Conservation (phyloP, 1,140 invertebrate species). For the Drosophila lacertosa region DNA sequence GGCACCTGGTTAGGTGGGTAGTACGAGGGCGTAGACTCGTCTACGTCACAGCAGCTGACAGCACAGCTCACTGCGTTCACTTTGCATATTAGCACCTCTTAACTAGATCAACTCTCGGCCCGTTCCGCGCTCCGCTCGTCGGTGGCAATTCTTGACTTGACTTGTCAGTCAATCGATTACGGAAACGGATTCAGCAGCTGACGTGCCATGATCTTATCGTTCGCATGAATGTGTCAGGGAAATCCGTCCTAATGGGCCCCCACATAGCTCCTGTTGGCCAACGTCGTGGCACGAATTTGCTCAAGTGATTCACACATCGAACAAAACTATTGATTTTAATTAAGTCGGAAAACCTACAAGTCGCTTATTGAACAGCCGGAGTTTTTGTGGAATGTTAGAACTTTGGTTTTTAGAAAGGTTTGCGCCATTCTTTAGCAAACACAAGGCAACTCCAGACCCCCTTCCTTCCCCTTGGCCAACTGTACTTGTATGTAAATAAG, state of each 20-base stretch:
- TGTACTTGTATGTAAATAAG: slow-evolving; percentile 63
- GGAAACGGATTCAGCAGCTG: slow-evolving; percentile 70
- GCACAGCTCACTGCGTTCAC: slow-evolving; percentile 27
- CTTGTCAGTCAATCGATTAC: slow-evolving; percentile 34
- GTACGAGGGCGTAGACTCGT: slow-evolving; percentile 41
- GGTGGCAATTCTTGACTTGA: not conserved
- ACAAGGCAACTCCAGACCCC: not conserved
- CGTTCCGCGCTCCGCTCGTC: not conserved
- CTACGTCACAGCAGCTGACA: slow-evolving; percentile 53
- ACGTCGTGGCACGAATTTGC: slow-evolving; percentile 49
- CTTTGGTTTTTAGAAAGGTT: not conserved
- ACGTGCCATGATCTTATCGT: slow-evolving; percentile 63
- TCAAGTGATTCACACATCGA: slow-evolving; percentile 17
- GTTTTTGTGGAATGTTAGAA: slow-evolving; percentile 13
- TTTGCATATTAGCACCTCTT: slow-evolving; percentile 73
- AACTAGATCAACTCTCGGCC: slow-evolving; percentile 49
- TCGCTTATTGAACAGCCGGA: slow-evolving; percentile 7
- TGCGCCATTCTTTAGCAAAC: not conserved
- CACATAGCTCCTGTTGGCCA: slow-evolving; percentile 59
- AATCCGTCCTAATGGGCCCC: slow-evolving; percentile 49
- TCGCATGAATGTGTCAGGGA: slow-evolving; percentile 72
- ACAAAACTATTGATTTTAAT: slow-evolving; percentile 16
- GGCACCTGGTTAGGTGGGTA: not conserved
- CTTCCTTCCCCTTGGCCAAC: not conserved
- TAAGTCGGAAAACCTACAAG: slow-evolving; percentile 37